phyloP scores from a whole-genome alignment of 2,797 vertebrate species.

The Chelon auratus region DNA sequence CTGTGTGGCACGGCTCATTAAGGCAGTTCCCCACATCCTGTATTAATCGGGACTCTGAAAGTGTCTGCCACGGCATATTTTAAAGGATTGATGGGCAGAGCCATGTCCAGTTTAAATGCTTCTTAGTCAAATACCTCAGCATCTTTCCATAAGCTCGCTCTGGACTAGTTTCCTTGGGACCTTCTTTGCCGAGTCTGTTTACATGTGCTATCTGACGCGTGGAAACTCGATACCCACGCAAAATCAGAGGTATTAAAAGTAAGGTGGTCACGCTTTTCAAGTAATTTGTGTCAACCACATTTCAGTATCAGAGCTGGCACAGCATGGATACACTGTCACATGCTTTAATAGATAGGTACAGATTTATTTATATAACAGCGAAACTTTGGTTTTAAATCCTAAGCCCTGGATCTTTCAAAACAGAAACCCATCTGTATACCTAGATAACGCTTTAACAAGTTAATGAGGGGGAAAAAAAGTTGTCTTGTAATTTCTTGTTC shows the following conservation, averaged over 20 bases:
- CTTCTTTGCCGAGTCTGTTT: slow-evolving; percentile 27
- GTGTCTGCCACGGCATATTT: slow-evolving; percentile 15
- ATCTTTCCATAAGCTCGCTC: slow-evolving; percentile 30
- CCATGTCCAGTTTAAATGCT: slow-evolving; percentile 3
- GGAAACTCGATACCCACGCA: slow-evolving; percentile 25
- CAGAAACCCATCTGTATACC: not conserved
- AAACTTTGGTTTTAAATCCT: not conserved
- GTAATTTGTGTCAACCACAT: not conserved
- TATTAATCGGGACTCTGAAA: slow-evolving; percentile 3
- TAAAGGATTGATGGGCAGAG: slow-evolving; percentile 25
- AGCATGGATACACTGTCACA: not conserved
- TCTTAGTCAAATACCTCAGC: slow-evolving; percentile 33
- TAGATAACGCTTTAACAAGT: not conserved
- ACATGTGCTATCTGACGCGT: slow-evolving; percentile 9
- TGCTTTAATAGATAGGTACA: not conserved
- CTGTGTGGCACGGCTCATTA: slow-evolving; percentile 1
- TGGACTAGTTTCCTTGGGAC: slow-evolving; percentile 25
- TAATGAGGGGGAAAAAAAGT: not conserved
- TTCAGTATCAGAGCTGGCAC: not conserved
- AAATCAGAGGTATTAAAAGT: slow-evolving; percentile 25
- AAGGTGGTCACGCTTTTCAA: slow-evolving; percentile 6
- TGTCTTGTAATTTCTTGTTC: not conserved
- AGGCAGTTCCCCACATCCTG: slow-evolving; percentile 2
- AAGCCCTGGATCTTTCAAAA: no score
- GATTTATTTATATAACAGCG: not conserved